phyloP scores from a whole-genome alignment of 2,113 vertebrate species.

The Calonectris borealis region DNA sequence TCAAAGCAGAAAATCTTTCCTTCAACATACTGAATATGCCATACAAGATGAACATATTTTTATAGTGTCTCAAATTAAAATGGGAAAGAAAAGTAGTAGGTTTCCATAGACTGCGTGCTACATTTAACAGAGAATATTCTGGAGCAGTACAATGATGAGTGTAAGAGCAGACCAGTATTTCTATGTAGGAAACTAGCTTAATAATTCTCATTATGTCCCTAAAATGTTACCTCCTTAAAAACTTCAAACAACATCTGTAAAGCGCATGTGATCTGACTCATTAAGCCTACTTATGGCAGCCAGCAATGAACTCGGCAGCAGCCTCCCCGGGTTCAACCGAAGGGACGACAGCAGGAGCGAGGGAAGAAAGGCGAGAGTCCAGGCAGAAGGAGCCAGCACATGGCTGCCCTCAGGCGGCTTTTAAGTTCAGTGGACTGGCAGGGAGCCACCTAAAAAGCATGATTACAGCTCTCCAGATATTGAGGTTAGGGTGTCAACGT shows the following conservation, averaged over 20 bases:
- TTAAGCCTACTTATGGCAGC: background rate
- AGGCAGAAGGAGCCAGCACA: background rate
- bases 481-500: background rate
- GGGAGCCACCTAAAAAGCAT: background rate
- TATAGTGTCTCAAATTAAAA: background rate
- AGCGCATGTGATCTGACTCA: background rate
- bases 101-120: background rate
- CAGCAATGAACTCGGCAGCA: background rate
- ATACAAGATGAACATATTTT: background rate
- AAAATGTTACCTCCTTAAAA: background rate
- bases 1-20: background rate
- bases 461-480: background rate
- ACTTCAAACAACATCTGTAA: background rate
- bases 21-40: background rate
- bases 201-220: background rate
- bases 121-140: background rate
- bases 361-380: background rate
- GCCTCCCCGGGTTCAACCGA: background rate
- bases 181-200: background rate
- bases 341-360: background rate
- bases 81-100: background rate
- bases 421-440: background rate
- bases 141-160: background rate
- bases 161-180: background rate
- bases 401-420: background rate